Evolutionary conservation across 2,888 invertebrate species (phyloP).

Genomic region (Punctoribates punctum): DNA sequence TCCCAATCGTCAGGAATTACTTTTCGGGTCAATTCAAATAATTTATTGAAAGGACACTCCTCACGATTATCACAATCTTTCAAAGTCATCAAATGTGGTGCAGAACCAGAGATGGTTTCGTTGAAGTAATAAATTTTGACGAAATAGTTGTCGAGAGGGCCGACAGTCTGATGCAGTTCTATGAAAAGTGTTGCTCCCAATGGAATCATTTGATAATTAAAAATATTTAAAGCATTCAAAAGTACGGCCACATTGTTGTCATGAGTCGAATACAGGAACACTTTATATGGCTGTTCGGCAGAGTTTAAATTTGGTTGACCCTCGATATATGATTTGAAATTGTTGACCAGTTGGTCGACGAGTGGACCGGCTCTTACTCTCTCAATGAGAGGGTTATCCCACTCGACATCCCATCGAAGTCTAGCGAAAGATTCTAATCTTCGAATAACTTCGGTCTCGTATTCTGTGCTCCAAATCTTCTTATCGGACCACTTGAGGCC

Average conservation of each 20-base stretch:
- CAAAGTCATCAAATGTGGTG: slow-evolving; percentile 16
- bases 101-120: slow-evolving; percentile 25
- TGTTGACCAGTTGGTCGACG: slow-evolving; percentile 15
- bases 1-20: slow-evolving; percentile 33
- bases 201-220: slow-evolving; percentile 33
- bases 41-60: slow-evolving; percentile 21
- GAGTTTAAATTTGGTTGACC: not conserved
- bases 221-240: slow-evolving; percentile 33
- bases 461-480: slow-evolving; percentile 1
- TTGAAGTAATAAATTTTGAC: slow-evolving; percentile 40
- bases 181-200: slow-evolving; percentile 40
- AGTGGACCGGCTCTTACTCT: slow-evolving; percentile 9
- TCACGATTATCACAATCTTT: slow-evolving; percentile 30
- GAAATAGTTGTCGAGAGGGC: slow-evolving; percentile 22
- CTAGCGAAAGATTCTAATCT: not conserved
- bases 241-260: slow-evolving; percentile 35
- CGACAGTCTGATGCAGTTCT: slow-evolving; percentile 32
- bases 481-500: slow-evolving; percentile 39
- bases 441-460: slow-evolving; percentile 2
- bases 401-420: slow-evolving; percentile 24
- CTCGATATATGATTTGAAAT: not conserved
- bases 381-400: not conserved
- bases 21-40: not conserved
- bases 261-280: slow-evolving; percentile 41
- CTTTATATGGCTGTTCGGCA: not conserved